These are phyloP conservation scores for Poeciliopsis presidionis DNA, from an alignment of 2,797 vertebrate species.

Conservation along the genomic window DNA sequence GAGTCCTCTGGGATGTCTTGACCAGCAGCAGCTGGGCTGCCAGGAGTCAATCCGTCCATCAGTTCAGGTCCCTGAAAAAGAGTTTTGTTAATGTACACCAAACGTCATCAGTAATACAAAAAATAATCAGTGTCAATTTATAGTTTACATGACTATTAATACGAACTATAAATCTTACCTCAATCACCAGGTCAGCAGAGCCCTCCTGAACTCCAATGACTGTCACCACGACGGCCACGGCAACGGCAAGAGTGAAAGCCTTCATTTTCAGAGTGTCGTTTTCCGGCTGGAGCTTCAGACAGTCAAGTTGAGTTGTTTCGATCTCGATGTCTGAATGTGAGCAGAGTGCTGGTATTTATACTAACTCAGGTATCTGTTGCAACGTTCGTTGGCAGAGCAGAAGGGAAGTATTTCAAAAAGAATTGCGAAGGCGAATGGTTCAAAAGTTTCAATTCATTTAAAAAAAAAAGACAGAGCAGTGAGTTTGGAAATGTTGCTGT, in stretches of 20 bases:
- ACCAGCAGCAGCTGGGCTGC: not conserved
- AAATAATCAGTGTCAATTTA: too few species aligned
- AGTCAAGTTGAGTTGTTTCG: not conserved
- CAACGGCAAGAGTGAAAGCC: constrained; percentile 12
- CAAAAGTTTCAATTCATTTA: not conserved
- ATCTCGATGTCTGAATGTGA: not conserved
- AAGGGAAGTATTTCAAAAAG: not conserved
- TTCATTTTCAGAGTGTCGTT: constrained; percentile 3
- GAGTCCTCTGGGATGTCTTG: not conserved
- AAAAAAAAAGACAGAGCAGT: not conserved
- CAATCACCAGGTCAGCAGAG: constrained; percentile 2
- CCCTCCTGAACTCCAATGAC: constrained; percentile 3
- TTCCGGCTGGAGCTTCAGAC: not conserved
- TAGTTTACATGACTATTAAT: too few species aligned
- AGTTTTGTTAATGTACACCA: not conserved
- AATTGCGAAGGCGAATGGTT: not conserved
- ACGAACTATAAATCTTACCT: not conserved
- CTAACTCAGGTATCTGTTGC: not conserved
- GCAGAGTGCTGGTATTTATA: constrained; percentile 4
- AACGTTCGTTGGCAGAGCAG: not conserved
- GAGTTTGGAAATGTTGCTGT: not conserved
- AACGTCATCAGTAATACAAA: not conserved
- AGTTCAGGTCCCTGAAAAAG: not conserved
- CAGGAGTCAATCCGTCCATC: not conserved
- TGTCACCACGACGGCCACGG: constrained; percentile 11